Evolutionary conservation across 2,797 vertebrate species (phyloP).

Genomic region (Synaphobranchus kaupii): DNA sequence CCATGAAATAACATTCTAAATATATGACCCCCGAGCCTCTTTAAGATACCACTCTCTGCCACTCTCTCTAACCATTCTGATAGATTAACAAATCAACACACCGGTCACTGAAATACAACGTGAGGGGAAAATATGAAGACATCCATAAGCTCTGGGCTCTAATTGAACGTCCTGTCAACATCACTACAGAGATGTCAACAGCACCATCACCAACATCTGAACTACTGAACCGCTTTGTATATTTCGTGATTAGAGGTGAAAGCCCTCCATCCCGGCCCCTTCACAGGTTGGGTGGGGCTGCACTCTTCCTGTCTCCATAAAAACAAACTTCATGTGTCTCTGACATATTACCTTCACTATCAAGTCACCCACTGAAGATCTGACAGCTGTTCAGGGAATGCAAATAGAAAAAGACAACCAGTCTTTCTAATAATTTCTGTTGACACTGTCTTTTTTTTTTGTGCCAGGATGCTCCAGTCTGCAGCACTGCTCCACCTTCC

Average conservation of each 20-base stretch:
- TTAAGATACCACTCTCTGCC: not conserved
- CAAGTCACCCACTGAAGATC: conserved; percentile 36
- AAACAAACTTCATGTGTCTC: conserved; percentile 18
- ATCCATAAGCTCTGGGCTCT: not conserved
- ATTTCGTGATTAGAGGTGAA: not conserved
- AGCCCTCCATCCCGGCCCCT: not conserved
- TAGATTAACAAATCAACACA: not conserved
- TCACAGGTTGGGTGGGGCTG: not conserved
- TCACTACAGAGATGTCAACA: not conserved
- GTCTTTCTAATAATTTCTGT: not conserved
- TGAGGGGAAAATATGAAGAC: not conserved
- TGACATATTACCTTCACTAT: conserved; percentile 40
- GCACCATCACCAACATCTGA: not conserved
- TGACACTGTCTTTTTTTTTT: not conserved
- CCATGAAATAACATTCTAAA: not conserved
- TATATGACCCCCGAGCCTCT: not conserved
- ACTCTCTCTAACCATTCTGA: not conserved
- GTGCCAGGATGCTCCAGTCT: not conserved
- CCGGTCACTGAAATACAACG: not conserved
- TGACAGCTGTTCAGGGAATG: conserved; percentile 37
- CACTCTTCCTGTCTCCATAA: not conserved
- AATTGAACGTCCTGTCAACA: not conserved
- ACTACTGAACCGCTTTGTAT: not conserved
- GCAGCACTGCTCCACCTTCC: not conserved
- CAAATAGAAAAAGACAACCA: conserved; percentile 6